A percentile compares a stretch with the other conserved stretches of the same genome.
Conservation (phyloP, 1,140 invertebrate species). For the Varroa destructor region DNA sequence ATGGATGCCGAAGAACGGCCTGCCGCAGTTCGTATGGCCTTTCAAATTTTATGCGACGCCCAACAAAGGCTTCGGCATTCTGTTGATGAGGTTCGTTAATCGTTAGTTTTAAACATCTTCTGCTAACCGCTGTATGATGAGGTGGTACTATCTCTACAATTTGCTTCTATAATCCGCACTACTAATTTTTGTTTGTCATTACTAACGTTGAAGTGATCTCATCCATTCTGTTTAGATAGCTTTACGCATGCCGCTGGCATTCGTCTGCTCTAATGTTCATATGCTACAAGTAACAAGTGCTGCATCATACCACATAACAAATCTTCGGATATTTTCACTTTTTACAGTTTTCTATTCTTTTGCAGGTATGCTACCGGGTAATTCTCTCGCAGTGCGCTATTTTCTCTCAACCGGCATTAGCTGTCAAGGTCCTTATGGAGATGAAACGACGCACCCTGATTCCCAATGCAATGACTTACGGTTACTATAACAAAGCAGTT, state of each 20-base stretch:
- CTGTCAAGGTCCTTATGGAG: slow-evolving; percentile 80
- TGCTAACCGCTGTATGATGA: too few relatives aligned
- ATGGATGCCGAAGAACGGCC: slow-evolving; percentile 52
- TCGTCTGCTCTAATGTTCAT: too few relatives aligned
- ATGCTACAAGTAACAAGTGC: too few relatives aligned
- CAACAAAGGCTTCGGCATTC: slow-evolving; percentile 61
- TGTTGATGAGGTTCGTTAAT: slow-evolving; percentile 64
- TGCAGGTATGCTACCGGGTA: slow-evolving; percentile 82
- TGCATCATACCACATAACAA: too few relatives aligned
- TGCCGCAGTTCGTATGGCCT: slow-evolving; percentile 65
- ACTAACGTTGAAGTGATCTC: too few relatives aligned
- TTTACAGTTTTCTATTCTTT: not conserved
- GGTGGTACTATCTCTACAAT: too few relatives aligned
- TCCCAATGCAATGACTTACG: slow-evolving; percentile 95
- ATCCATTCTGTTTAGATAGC: too few relatives aligned
- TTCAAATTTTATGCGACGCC: slow-evolving; percentile 69
- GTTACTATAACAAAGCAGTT: slow-evolving; percentile 53
- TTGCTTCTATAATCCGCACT: too few relatives aligned
- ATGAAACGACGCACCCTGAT: slow-evolving; percentile 89
- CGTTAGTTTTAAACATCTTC: slow-evolving; percentile 36
- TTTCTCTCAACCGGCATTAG: slow-evolving; percentile 79
- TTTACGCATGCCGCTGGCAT: too few relatives aligned
- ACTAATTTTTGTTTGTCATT: too few relatives aligned
- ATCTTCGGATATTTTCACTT: too few relatives aligned
- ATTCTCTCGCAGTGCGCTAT: slow-evolving; percentile 97